Base-by-base conservation (phyloP, 2,797 vertebrate genomes). In the Danio tinwini region DNA sequence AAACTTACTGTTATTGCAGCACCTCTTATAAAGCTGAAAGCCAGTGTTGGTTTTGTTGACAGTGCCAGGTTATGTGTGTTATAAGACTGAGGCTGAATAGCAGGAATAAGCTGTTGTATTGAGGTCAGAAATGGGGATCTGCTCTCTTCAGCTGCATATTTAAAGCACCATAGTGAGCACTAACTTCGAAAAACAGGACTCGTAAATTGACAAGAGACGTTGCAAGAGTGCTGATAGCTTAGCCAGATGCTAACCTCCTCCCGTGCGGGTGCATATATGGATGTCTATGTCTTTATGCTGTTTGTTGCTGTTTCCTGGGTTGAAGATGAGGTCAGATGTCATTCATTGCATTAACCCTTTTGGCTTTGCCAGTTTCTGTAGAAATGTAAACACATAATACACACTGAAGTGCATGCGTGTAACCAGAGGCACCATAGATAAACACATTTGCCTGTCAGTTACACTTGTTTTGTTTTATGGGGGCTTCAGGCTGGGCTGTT, bases 111-210 rank as follows among this genome's bases (percentile, higher is more conserved):
- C 49, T 21, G 17, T 29, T 5, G 0, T 40, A 49, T 71, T 55
- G 14, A 44, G 67, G 56, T 53, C 56, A 62, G 39, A 62, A 19
- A 52, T 70, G 45, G 5, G n/a, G 6, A 42, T 44, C 37, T 70
- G 67, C 56, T 47, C 76, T 78, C 56, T 47, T 17, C 67, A 69
- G 56, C 65, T 78, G 65, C n/a, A 40, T 63, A 53, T 78, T 62
- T 71, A 78, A 78, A 78, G 58, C 76, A 78, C 67, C 47, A 17
- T 56, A 62, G 56, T 78, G 76, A 53, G 67, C 45, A 70, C 53
- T 78, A 69, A 78, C 76, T 63, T 78, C 0, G 13, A 53, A 59
- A 78, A 78, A 71, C 67, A 63, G 56, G 45, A 61, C 67, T 71
- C 47, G 1, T 63, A 71, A 71, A 63, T 52, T 78, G 58, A 62